These are phyloP conservation scores for Anas platyrhynchos DNA, from an alignment of 2,113 vertebrate genomes.

Conservation along the genomic window DNA sequence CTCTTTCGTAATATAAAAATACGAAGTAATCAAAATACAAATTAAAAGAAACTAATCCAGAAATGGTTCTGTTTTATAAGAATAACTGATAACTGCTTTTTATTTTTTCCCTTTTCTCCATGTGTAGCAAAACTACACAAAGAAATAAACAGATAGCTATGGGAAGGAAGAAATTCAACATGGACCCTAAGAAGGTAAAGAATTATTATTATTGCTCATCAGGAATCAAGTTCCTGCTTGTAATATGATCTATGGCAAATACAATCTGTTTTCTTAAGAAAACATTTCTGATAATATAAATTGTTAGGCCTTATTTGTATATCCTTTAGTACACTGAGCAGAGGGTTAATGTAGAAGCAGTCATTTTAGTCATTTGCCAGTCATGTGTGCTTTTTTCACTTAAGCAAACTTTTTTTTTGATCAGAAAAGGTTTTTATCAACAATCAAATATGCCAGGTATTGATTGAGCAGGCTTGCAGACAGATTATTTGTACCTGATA, in stretches of 20 bases:
- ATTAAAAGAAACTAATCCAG: background rate
- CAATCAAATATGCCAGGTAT: background rate
- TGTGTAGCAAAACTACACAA: conserved; percentile 91
- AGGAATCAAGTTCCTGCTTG: background rate
- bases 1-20: background rate
- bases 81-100: background rate
- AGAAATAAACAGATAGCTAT: conserved; percentile 98
- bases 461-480: background rate
- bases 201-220: background rate
- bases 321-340: background rate
- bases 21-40: background rate
- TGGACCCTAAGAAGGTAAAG: conserved; percentile 97
- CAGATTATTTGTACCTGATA: background rate
- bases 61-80: background rate
- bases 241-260: background rate
- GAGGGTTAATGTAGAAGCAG: background rate
- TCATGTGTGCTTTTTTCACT: background rate
- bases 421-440: background rate
- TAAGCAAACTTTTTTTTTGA: background rate
- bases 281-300: background rate
- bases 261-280: background rate
- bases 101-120: background rate
- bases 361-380: background rate
- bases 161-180: conserved; percentile 99
- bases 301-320: background rate